phyloP scores from a whole-genome alignment of 1,140 invertebrate species.

The Drosophila obscura region DNA sequence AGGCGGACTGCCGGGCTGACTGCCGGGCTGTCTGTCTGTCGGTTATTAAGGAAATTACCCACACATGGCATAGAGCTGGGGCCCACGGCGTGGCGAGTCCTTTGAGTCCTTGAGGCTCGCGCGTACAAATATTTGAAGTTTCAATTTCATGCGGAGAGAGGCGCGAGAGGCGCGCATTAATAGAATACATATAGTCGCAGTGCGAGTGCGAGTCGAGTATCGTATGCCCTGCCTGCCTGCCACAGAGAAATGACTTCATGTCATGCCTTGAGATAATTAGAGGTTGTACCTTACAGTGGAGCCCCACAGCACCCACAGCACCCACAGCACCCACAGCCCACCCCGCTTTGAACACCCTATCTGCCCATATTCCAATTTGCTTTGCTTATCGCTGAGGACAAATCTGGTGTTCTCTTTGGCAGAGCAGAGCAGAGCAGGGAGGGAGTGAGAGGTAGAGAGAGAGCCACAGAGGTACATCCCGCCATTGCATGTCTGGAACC shows the following conservation, averaged over 20 bases:
- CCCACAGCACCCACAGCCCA: neutral
- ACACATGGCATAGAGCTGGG: constrained; percentile 29
- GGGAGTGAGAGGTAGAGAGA: neutral
- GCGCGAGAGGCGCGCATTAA: constrained; percentile 49
- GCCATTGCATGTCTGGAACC: constrained; percentile 50
- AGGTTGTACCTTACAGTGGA: constrained; percentile 50
- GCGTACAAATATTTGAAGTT: constrained; percentile 78
- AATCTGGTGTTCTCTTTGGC: constrained; percentile 33
- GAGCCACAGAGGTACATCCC: constrained; percentile 7
- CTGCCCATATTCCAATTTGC: constrained; percentile 3
- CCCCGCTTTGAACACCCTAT: too few species aligned
- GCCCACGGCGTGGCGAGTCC: constrained; percentile 11
- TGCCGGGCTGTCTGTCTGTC: constrained; percentile 37
- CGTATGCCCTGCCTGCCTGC: neutral
- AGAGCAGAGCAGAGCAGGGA: neutral
- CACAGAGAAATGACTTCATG: constrained; percentile 74
- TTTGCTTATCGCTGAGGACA: constrained; percentile 43
- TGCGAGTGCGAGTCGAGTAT: too few species aligned
- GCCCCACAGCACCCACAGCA: neutral
- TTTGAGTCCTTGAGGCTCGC: constrained; percentile 52
- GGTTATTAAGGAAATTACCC: constrained; percentile 78
- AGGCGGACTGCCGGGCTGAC: constrained; percentile 56
- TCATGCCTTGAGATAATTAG: constrained; percentile 81
- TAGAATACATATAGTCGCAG: constrained; percentile 31
- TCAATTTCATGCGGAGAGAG: constrained; percentile 61